These are phyloP conservation scores for Cheilosia impressa DNA, from an alignment of 2,888 invertebrate species.

Conservation along the genomic window DNA sequence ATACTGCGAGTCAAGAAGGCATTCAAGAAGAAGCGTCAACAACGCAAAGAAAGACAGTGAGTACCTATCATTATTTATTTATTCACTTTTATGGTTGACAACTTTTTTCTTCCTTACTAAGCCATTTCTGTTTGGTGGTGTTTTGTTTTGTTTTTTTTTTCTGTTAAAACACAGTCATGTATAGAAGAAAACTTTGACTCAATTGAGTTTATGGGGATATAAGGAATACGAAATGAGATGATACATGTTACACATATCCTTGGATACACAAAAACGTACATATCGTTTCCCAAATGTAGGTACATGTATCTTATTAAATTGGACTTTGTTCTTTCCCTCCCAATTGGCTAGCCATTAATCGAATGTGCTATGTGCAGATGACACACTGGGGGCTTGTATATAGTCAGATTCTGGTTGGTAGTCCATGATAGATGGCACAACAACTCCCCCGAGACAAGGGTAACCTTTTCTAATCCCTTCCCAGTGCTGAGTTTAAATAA, in stretches of 20 bases:
- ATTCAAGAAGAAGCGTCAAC: constrained; percentile 94
- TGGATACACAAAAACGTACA: not conserved
- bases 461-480: constrained; percentile 22
- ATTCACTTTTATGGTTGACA: not conserved
- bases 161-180: constrained; percentile 26
- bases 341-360: constrained; percentile 47
- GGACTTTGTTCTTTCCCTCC: constrained; percentile 35
- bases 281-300: constrained; percentile 7
- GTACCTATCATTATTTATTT: constrained; percentile 80
- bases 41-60: constrained; percentile 94
- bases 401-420: not conserved
- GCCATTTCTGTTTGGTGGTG: constrained; percentile 15
- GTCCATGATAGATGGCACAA: constrained; percentile 11
- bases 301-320: constrained; percentile 55
- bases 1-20: constrained; percentile 94
- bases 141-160: not conserved
- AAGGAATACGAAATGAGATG: constrained; percentile 59
- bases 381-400: constrained; percentile 53
- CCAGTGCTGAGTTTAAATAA: constrained; percentile 27
- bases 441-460: constrained; percentile 19
- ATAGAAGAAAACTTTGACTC: constrained; percentile 47
- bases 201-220: constrained; percentile 15
- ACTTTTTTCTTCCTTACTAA: constrained; percentile 14
- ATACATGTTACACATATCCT: constrained; percentile 4
- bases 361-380: constrained; percentile 40